A percentile compares a stretch with the other conserved stretches of the same genome.
Conservation (phyloP, 2,888 invertebrate species). For the Drosophila algonquin region DNA sequence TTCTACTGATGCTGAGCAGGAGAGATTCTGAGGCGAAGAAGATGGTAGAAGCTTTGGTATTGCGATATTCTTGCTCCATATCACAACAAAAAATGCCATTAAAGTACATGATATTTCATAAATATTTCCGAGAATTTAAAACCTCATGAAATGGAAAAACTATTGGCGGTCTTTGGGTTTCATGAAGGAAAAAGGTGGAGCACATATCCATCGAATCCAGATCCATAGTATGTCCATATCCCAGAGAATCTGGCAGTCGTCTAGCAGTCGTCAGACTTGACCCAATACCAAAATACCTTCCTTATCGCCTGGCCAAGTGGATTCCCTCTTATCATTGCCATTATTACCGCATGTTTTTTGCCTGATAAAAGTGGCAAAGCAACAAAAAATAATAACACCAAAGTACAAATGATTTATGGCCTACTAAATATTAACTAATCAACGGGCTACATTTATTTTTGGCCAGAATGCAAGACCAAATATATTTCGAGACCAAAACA, state of each 20-base stretch:
- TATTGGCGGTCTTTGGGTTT: too few relatives aligned
- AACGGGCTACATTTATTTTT: background rate
- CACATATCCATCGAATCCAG: too few relatives aligned
- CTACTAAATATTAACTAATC: background rate
- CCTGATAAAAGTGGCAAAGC: background rate
- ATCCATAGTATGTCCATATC: too few relatives aligned
- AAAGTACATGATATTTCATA: too few relatives aligned
- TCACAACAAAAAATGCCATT: background rate
- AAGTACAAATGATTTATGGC: slow-evolving; percentile 21
- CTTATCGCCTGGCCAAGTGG: background rate
- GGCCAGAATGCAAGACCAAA: background rate
- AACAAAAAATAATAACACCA: background rate
- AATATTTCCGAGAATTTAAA: too few relatives aligned
- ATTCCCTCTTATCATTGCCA: background rate
- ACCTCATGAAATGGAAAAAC: too few relatives aligned
- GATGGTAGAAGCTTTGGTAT: too few relatives aligned
- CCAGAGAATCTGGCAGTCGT: background rate
- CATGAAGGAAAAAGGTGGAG: too few relatives aligned
- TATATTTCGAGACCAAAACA: background rate
- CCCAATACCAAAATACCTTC: background rate
- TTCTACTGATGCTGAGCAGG: too few relatives aligned
- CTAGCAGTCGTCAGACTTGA: background rate
- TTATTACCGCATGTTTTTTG: background rate
- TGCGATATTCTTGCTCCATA: too few relatives aligned
- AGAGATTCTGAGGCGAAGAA: too few relatives aligned